Evolutionary conservation across 92 coral and sea anemone genomes (phyloP).

Genomic region (Isaurus tuberculatus): DNA sequence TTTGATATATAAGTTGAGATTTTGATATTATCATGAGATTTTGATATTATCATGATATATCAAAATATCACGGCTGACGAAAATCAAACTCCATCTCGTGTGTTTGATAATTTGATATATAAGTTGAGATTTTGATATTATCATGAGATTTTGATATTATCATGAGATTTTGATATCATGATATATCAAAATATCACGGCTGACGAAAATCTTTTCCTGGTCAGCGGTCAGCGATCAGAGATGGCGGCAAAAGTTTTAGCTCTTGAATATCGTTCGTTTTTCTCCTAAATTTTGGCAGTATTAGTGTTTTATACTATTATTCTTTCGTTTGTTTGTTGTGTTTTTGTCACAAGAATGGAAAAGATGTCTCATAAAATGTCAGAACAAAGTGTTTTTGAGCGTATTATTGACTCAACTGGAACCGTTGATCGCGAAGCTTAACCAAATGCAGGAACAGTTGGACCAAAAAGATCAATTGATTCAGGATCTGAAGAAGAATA

Average conservation of each 20-base stretch:
- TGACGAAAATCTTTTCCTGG: no score
- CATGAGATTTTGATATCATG: no score
- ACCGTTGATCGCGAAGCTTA: slow-evolving; percentile 2
- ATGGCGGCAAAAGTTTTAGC: no score
- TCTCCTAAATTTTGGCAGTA: neutral
- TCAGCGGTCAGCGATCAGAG: no score
- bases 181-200: no score
- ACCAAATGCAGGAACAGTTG: neutral
- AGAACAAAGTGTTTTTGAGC: neutral
- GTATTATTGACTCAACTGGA: slow-evolving; percentile 5
- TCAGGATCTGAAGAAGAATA: neutral
- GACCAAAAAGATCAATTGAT: neutral
- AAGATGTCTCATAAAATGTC: neutral
- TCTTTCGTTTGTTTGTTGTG: no score
- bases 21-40: neutral
- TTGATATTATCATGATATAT: slow-evolving; percentile 5
- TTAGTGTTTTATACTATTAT: neutral
- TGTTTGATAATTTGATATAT: neutral
- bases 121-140: no score
- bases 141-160: no score
- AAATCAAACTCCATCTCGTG: no score
- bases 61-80: no score
- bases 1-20: neutral
- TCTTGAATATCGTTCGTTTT: no score
- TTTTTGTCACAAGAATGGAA: no score